These are phyloP conservation scores for Amiota communis DNA, from an alignment of 2,888 invertebrate genomes.

Conservation along the genomic window DNA sequence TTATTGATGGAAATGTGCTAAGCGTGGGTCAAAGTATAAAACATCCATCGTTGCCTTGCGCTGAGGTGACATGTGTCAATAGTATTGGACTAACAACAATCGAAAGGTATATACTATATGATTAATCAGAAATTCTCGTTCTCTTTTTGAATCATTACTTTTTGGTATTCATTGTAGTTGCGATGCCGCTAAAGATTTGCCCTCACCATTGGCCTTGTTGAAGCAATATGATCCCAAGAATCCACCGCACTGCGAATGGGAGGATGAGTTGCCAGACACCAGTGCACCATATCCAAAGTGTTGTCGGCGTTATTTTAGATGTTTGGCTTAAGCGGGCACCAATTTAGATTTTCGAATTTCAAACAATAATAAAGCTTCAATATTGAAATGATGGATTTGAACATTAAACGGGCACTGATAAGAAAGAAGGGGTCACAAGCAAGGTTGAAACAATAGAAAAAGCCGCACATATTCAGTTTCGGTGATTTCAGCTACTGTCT, in stretches of 20 bases:
- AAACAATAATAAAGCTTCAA: constrained; percentile 20
- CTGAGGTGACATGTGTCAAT: constrained; percentile 24
- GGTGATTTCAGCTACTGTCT: constrained; percentile 32
- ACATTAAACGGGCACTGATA: constrained; percentile 32
- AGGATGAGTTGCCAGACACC: constrained; percentile 4
- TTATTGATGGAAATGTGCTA: constrained; percentile 12
- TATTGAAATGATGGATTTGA: constrained; percentile 20
- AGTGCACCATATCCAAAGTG: constrained; percentile 22
- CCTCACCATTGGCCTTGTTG: constrained; percentile 3
- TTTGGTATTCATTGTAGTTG: constrained; percentile 17
- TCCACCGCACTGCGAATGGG: constrained; percentile 19
- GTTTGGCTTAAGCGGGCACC: constrained; percentile 21
- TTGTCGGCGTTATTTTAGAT: constrained; percentile 21
- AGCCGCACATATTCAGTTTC: not conserved
- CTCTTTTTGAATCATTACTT: not conserved
- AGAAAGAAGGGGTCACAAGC: constrained; percentile 5
- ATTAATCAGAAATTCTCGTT: not conserved
- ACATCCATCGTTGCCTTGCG: constrained; percentile 21
- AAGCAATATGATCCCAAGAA: constrained; percentile 21
- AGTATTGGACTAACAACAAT: constrained; percentile 23
- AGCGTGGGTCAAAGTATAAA: constrained; percentile 19
- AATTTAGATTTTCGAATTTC: constrained; percentile 10
- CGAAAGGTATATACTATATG: constrained; percentile 16
- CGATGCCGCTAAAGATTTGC: constrained; percentile 20
- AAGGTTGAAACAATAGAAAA: constrained; percentile 32